Evolutionary conservation across 2,888 invertebrate species (phyloP), one percentile per base, ranked within the genome.

Genomic region (Sinodicranocentrus sp.): DNA sequence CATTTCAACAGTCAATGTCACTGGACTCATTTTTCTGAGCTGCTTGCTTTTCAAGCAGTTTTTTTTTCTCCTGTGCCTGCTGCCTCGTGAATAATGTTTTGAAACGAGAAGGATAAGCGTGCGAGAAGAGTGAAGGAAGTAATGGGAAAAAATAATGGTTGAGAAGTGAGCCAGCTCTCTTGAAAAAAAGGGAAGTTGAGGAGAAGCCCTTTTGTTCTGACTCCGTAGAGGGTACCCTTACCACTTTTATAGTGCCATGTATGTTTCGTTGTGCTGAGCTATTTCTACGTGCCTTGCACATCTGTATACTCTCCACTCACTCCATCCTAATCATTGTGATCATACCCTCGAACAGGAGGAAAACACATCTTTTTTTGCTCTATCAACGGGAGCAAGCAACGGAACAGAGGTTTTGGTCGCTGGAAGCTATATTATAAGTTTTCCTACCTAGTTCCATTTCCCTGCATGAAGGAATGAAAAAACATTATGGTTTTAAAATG

Each of bases 1-100:
- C 17, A 75, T 77, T 44, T 68, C 61, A 82, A 48, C 73, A 82
- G 82, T 68, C 82, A 82, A 75, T 82, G 82, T 82, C 82, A 82
- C 80, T 80, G 72, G 71, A 78, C 71, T 79, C 79, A 76, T 48
- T n/a, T 54, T 72, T 23, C 25, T 57, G 17, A 48, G 19, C 17
- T 71, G 39, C 52, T 25, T 28, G 13, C 61, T 33, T 61, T 61
- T 61, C 61, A 19, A 61, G 33, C 28, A 61, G 26, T 61, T 61
- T n/a, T n/a, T n/a, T 61, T 61, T 28, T 33, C 19, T 28, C 15
- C 17, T 61, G 1, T 61, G 17, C 48, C 15, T 10, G 3, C 48
- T 10, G 3, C n/a, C 15, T 48, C 48, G 17, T 10, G 33, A 10
- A 10, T 57, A 21, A 19, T 13, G 23, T 33, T n/a, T 5, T 13